A percentile compares a stretch with the other conserved stretches of the same genome.
Conservation (phyloP, 1,140 invertebrate species). For the Uloborus diversus region DNA sequence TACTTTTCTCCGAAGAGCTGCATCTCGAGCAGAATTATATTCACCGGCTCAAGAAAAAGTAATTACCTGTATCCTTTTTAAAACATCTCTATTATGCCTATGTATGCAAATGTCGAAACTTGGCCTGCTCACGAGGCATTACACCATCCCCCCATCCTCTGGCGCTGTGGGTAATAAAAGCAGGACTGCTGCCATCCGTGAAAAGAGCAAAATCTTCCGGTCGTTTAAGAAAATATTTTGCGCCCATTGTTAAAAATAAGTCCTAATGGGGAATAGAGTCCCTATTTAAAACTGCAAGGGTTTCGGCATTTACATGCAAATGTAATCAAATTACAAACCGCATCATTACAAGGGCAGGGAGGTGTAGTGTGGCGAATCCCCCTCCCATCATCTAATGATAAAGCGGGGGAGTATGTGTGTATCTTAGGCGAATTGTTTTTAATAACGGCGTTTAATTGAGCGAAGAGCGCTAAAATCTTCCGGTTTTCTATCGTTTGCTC, state of each 20-base stretch:
- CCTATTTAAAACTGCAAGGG: conserved; percentile 42
- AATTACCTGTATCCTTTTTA: too few relatives aligned
- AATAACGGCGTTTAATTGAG: conserved; percentile 55
- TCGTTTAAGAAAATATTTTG: conserved; percentile 53
- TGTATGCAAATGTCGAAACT: too few relatives aligned
- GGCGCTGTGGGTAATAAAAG: too few relatives aligned
- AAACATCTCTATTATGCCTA: too few relatives aligned
- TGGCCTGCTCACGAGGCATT: too few relatives aligned
- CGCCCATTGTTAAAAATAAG: conserved; percentile 51
- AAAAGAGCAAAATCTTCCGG: conserved; percentile 24
- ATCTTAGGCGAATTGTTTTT: conserved; percentile 47
- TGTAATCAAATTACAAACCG: conserved; percentile 52
- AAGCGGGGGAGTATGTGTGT: conserved; percentile 19
- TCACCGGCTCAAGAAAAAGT: too few relatives aligned
- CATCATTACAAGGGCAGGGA: conserved; percentile 19
- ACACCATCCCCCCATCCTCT: too few relatives aligned
- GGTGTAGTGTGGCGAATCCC: neutral
- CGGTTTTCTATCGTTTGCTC: conserved; percentile 9
- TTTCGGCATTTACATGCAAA: conserved; percentile 50
- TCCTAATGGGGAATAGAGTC: conserved; percentile 36
- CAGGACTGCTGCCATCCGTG: conserved; percentile 13
- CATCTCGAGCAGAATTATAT: too few relatives aligned
- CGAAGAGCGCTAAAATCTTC: conserved; percentile 25
- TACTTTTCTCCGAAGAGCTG: too few relatives aligned
- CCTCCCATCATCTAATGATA: conserved; percentile 34